These are phyloP conservation scores for Drosophila anomalipes DNA, from an alignment of 2,888 invertebrate species.

Conservation along the genomic window DNA sequence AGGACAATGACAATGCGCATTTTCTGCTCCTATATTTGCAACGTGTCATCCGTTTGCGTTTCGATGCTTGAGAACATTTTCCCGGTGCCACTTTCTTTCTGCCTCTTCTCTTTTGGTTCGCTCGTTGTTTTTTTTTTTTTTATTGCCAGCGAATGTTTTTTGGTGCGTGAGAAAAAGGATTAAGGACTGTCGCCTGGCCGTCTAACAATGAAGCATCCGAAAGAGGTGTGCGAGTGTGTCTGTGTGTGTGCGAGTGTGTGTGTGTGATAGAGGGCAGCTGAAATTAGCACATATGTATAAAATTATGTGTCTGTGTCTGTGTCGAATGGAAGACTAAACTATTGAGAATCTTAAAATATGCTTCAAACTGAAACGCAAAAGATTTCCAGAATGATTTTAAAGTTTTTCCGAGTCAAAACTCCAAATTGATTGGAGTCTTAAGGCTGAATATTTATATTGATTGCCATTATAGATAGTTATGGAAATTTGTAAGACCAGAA, in stretches of 20 bases:
- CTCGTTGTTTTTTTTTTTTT: slow-evolving; percentile 37
- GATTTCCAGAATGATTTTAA: neutral
- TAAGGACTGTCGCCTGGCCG: slow-evolving; percentile 60
- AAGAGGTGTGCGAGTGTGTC: slow-evolving; percentile 24
- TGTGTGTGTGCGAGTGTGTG: slow-evolving; percentile 11
- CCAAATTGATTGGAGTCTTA: neutral
- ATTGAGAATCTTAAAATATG: neutral
- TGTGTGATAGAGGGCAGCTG: slow-evolving; percentile 46
- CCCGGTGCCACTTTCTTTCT: slow-evolving; percentile 20
- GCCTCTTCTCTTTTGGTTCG: slow-evolving; percentile 8
- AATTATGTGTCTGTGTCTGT: neutral
- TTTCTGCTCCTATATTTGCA: slow-evolving; percentile 67
- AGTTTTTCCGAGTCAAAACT: neutral
- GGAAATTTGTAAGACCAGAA: neutral
- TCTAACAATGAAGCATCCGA: slow-evolving; percentile 37
- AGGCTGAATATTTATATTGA: neutral
- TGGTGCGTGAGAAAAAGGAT: slow-evolving; percentile 80
- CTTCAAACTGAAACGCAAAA: neutral
- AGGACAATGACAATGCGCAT: slow-evolving; percentile 76
- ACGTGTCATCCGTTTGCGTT: slow-evolving; percentile 66
- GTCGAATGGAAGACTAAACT: neutral
- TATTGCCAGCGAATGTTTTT: slow-evolving; percentile 69
- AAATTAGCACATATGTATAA: slow-evolving; percentile 8
- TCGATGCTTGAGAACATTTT: slow-evolving; percentile 71
- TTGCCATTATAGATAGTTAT: neutral